Conservation (phyloP, 2,113 vertebrate genomes). For the Pongo pygmaeus region DNA sequence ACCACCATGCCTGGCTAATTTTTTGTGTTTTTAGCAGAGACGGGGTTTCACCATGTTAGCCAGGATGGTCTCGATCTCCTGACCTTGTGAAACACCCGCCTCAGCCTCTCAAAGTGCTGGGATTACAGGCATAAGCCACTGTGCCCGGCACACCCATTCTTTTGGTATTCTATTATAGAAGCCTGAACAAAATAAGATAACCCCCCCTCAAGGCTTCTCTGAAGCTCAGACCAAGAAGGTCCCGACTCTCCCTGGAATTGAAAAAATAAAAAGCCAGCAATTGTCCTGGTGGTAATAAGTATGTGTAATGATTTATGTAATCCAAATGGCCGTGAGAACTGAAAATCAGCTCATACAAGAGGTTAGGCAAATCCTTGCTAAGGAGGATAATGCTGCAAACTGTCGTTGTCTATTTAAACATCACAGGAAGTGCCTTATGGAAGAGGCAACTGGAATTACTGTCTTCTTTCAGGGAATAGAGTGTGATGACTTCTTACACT, state of each 20-base stretch:
- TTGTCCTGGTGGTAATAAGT: slow-evolving; percentile 5
- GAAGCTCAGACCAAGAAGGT: slow-evolving; percentile 15
- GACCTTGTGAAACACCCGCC: no score
- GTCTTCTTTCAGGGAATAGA: slow-evolving; percentile 52
- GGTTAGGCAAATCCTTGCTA: slow-evolving; percentile 18
- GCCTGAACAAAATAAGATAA: not conserved
- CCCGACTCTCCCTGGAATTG: not conserved
- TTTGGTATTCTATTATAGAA: not conserved
- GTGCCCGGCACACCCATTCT: not conserved
- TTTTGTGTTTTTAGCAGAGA: no score
- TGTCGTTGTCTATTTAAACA: slow-evolving; percentile 58
- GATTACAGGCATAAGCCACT: no score
- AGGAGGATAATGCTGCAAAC: slow-evolving; percentile 46
- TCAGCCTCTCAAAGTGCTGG: no score
- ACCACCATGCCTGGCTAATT: no score
- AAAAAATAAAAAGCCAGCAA: slow-evolving; percentile 25
- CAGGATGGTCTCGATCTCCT: no score
- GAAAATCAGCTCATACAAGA: not conserved
- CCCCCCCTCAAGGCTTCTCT: not conserved
- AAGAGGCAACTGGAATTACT: slow-evolving; percentile 71
- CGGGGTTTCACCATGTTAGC: no score
- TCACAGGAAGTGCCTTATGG: slow-evolving; percentile 60
- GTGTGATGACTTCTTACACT: slow-evolving; percentile 17
- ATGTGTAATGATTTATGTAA: slow-evolving; percentile 30
- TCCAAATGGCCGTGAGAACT: slow-evolving; percentile 40